Percentiles rank a stretch among this genome's conserved stretches.
These are phyloP conservation scores for Paralvinella palmiformis DNA, from an alignment of 1,140 invertebrate genomes.

Conservation along the genomic window DNA sequence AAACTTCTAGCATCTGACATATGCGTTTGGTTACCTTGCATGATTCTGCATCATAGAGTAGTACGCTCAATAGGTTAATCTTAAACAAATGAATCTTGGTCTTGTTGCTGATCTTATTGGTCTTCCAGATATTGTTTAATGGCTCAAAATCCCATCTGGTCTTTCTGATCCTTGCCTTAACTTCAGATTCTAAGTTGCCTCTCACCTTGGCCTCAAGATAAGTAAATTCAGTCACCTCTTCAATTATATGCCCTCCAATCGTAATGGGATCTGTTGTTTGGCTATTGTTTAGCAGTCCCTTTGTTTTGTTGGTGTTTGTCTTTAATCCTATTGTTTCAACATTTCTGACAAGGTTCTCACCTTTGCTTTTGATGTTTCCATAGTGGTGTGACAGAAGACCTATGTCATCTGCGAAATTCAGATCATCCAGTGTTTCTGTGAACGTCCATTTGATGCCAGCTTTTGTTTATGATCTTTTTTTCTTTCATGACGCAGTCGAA, in stretches of 20 bases:
- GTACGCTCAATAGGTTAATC: too few relatives aligned
- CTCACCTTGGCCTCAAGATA: background rate
- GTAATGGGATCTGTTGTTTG: background rate
- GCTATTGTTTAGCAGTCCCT: background rate
- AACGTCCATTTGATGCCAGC: constrained; percentile 23
- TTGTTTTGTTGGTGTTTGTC: background rate
- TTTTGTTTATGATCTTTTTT: constrained; percentile 5
- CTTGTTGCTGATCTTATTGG: too few relatives aligned
- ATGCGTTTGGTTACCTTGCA: background rate
- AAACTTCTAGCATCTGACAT: too few relatives aligned
- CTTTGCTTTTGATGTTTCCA: background rate
- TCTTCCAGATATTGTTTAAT: too few relatives aligned
- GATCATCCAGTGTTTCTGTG: constrained; percentile 18
- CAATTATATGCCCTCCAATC: background rate
- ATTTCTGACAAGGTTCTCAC: background rate
- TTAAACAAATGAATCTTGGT: too few relatives aligned
- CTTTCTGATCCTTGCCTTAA: background rate
- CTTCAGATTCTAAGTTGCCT: background rate
- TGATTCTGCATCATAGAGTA: too few relatives aligned
- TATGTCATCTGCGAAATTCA: constrained; percentile 26
- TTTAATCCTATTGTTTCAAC: background rate
- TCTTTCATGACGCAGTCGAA: constrained; percentile 23
- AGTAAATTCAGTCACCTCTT: constrained; percentile 3
- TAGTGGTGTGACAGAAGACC: constrained; percentile 6
- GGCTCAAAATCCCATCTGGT: background rate